Percentiles rank a stretch among this genome's conserved stretches.
Conservation (phyloP, 2,888 invertebrate species). For the Epirrhoe tristata region DNA sequence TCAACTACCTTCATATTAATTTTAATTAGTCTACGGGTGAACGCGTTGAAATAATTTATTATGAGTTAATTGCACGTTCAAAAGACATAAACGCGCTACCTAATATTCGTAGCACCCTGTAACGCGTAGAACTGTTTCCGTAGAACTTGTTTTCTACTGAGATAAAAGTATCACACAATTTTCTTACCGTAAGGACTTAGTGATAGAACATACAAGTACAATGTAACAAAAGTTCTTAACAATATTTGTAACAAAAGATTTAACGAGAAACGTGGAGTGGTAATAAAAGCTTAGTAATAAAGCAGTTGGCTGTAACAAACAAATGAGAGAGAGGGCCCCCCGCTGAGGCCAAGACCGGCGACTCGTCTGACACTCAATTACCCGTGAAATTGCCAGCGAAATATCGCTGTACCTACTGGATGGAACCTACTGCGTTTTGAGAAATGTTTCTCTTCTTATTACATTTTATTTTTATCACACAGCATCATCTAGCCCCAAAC, state of each 20-base stretch:
- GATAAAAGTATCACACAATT: constrained; percentile 1
- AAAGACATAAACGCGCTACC: constrained; percentile 42
- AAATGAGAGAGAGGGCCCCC: constrained; percentile 55
- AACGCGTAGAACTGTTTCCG: constrained; percentile 14
- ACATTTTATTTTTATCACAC: constrained; percentile 10
- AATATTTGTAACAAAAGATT: constrained; percentile 45
- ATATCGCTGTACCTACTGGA: constrained; percentile 34
- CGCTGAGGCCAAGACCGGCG: constrained; percentile 50
- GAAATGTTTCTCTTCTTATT: constrained; percentile 21
- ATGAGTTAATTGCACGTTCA: constrained; percentile 19
- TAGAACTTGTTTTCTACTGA: constrained; percentile 13
- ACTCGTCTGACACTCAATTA: constrained; percentile 73
- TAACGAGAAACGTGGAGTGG: constrained; percentile 48
- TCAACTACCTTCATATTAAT: constrained; percentile 30
- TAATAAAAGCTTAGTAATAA: constrained; percentile 60
- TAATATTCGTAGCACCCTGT: constrained; percentile 31
- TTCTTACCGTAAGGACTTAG: constrained; percentile 1
- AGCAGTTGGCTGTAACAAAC: constrained; percentile 58
- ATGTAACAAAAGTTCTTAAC: constrained; percentile 39
- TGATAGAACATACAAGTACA: constrained; percentile 30
- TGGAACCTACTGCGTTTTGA: constrained; percentile 37
- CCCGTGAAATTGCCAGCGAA: constrained; percentile 71
- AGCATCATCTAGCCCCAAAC: no score
- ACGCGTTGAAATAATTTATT: constrained; percentile 47
- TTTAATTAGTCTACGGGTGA: constrained; percentile 12